Evolutionary conservation across 2,797 vertebrate species (phyloP).

Genomic region (Oreortyx pictus): DNA sequence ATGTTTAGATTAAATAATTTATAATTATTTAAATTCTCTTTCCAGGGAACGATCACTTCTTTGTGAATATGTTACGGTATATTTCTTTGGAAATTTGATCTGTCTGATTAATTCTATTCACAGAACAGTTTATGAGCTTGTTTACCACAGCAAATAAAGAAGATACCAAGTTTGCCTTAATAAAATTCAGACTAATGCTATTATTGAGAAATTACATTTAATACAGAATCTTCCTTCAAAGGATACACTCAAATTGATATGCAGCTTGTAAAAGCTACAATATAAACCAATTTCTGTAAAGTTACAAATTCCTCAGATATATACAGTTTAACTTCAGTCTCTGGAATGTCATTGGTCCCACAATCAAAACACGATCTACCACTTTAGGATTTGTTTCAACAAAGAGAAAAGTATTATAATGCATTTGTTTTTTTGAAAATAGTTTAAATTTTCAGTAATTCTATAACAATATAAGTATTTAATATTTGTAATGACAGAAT

Average conservation of each 20-base stretch:
- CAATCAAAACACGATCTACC: background rate
- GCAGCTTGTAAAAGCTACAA: background rate
- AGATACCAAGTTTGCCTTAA: constrained; percentile 46
- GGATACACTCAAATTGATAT: background rate
- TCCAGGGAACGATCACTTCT: background rate
- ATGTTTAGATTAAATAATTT: background rate
- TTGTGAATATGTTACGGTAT: background rate
- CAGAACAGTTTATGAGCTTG: constrained; percentile 37
- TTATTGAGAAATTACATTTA: constrained; percentile 26
- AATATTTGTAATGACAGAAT: constrained; percentile 55
- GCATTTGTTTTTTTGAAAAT: background rate
- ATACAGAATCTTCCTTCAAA: background rate
- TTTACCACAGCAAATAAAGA: constrained; percentile 53
- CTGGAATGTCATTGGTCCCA: background rate
- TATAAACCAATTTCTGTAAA: background rate
- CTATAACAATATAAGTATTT: constrained; percentile 32
- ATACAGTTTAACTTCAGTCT: background rate
- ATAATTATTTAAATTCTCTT: background rate
- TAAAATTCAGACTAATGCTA: constrained; percentile 49
- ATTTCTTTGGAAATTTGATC: constrained; percentile 16
- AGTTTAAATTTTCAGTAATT: constrained; percentile 28
- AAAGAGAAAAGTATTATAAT: background rate
- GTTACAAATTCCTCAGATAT: background rate
- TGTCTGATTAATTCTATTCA: background rate
- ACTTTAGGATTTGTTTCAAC: background rate